Conservation (phyloP, 1,140 invertebrate genomes). For the Drosophila erecta region DNA sequence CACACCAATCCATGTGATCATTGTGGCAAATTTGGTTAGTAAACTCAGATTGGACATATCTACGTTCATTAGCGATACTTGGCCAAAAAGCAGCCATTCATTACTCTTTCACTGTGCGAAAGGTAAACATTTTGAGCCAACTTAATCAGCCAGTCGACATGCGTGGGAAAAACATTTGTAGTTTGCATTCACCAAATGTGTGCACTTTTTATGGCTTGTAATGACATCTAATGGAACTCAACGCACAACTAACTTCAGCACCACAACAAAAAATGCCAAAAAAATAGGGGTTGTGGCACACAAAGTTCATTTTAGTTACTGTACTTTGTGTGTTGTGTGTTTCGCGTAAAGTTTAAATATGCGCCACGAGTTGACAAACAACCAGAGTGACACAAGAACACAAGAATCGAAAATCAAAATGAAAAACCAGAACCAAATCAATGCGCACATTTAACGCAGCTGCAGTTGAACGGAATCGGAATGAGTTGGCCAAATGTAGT, state of each 20-base stretch:
- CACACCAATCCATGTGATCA: too few relatives aligned
- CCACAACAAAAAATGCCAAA: too few relatives aligned
- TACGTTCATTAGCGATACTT: not conserved
- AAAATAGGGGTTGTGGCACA: not conserved
- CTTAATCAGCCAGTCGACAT: not conserved
- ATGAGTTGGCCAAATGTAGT: not conserved
- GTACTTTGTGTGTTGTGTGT: not conserved
- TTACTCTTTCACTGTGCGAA: not conserved
- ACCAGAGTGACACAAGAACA: not conserved
- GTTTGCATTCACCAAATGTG: conserved; percentile 3
- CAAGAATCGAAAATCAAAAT: too few relatives aligned
- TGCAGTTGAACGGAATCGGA: not conserved
- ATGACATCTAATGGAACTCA: conserved; percentile 1
- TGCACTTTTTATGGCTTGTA: conserved; percentile 1
- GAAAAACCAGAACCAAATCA: not conserved
- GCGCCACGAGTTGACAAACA: not conserved
- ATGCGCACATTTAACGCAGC: not conserved
- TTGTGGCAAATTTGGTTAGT: too few relatives aligned
- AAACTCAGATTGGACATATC: not conserved
- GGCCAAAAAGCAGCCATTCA: not conserved
- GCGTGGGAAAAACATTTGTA: not conserved
- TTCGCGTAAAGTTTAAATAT: not conserved
- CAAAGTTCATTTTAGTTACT: conserved; percentile 1
- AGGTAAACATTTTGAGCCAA: not conserved
- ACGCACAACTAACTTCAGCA: not conserved